Conservation (phyloP, 2,113 vertebrate species). For the Vulpes ferrilata region DNA sequence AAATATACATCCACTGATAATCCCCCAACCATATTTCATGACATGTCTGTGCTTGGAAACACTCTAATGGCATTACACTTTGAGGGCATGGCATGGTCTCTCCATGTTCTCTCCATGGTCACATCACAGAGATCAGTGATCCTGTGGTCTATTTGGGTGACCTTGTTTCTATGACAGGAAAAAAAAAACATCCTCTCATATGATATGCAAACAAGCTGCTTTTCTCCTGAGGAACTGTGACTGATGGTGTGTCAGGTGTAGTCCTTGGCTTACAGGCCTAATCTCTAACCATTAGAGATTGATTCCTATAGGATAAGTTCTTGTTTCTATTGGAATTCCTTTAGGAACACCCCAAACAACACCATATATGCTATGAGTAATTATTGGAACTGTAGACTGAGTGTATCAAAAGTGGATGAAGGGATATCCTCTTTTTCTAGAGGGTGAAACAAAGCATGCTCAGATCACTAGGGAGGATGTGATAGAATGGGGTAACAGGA, state of each 20-base stretch:
- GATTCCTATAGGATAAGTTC: neutral
- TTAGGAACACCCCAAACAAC: neutral
- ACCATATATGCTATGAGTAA: neutral
- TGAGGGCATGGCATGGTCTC: neutral
- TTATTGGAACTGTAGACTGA: neutral
- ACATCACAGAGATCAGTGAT: constrained; percentile 35
- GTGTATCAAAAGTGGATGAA: neutral
- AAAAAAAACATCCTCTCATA: neutral
- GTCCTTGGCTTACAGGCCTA: neutral
- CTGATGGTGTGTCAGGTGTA: neutral
- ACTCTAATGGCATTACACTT: constrained; percentile 39
- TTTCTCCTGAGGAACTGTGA: neutral
- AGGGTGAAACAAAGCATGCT: neutral
- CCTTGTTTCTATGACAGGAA: constrained; percentile 13
- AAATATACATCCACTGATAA: constrained; percentile 24
- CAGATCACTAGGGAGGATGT: neutral
- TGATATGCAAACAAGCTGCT: neutral
- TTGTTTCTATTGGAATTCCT: neutral
- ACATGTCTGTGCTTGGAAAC: constrained; percentile 36
- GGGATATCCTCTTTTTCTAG: neutral
- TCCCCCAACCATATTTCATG: constrained; percentile 49
- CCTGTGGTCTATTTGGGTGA: neutral
- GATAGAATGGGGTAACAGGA: neutral
- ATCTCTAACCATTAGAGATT: neutral
- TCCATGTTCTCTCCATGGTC: neutral